Evolutionary conservation across 2,113 vertebrate species (phyloP).

Genomic region (Hemichromis elongatus): DNA sequence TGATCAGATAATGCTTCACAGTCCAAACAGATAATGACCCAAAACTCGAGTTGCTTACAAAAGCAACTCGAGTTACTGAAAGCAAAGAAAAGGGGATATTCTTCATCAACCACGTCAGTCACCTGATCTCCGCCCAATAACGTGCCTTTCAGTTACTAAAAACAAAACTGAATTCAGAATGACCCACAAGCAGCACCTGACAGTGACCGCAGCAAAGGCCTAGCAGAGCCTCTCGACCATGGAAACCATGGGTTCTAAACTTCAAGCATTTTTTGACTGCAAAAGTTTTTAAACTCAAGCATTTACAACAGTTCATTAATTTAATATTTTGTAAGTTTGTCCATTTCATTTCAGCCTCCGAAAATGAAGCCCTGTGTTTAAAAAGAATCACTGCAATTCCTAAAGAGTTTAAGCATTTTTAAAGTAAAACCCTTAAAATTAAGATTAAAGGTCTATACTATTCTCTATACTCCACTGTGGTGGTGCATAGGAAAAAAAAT

Average conservation of each 20-base stretch:
- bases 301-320: neutral
- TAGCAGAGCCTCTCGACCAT: neutral
- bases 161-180: neutral
- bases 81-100: neutral
- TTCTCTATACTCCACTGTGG: neutral
- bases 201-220: neutral
- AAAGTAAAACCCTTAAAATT: neutral
- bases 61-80: neutral
- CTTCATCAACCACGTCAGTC: neutral
- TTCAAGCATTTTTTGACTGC: neutral
- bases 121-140: neutral
- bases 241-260: neutral
- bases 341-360: neutral
- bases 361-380: neutral
- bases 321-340: neutral
- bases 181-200: neutral
- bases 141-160: neutral
- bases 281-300: neutral
- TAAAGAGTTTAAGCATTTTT: neutral
- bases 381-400: neutral
- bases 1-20: neutral
- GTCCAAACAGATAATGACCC: neutral
- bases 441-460: neutral
- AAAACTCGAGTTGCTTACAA: too few relatives aligned
- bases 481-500: neutral